A percentile compares a stretch with the other conserved stretches of the same genome.
Conservation (phyloP, 2,797 vertebrate genomes). For the Monodelphis domestica region DNA sequence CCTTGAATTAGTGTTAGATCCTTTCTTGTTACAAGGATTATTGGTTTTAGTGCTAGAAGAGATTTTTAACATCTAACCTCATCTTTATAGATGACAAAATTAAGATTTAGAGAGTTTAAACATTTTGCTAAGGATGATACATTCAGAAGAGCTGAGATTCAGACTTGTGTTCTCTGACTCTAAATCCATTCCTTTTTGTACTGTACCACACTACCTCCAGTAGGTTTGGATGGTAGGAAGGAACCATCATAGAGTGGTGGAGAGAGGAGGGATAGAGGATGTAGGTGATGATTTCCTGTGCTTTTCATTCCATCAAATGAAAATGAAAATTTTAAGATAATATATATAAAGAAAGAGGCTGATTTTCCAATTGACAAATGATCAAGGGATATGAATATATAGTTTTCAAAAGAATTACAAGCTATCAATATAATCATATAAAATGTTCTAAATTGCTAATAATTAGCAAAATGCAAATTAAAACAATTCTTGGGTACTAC, state of each 20-base stretch:
- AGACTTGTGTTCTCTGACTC: too few species aligned
- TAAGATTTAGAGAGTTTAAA: too few species aligned
- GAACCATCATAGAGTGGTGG: not conserved
- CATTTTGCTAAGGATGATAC: too few species aligned
- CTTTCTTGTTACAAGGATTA: conserved; percentile 36
- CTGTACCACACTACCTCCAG: too few species aligned
- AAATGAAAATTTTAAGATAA: not conserved
- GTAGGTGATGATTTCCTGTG: conserved; percentile 27
- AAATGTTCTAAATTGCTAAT: not conserved
- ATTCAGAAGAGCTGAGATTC: too few species aligned
- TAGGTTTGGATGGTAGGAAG: too few species aligned
- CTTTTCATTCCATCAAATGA: not conserved
- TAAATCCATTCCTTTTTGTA: too few species aligned
- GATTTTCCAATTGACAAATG: too few species aligned
- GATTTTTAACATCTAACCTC: too few species aligned
- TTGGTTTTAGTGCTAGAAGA: conserved; percentile 18
- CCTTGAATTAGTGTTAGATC: conserved; percentile 29
- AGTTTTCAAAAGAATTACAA: not conserved
- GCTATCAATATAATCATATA: not conserved
- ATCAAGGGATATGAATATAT: not conserved
- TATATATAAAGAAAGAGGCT: too few species aligned
- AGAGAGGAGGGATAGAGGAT: not conserved
- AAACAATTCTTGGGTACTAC: not conserved
- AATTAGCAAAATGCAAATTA: not conserved
- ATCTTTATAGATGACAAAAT: too few species aligned